phyloP scores from a whole-genome alignment of 2,888 invertebrate genomes.

The Macropis europaea region DNA sequence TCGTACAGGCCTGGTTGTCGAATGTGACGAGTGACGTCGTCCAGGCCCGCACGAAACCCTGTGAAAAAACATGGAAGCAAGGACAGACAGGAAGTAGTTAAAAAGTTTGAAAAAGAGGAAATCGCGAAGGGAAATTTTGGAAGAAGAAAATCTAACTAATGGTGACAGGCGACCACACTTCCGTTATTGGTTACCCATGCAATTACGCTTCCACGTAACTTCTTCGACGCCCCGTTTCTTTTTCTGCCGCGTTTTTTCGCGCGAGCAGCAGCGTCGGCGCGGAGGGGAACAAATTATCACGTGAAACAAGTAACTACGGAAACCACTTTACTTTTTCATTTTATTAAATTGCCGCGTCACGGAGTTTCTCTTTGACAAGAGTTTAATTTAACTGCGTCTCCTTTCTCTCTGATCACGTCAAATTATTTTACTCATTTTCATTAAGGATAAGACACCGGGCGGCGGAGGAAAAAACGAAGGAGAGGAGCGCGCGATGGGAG shows the following conservation, averaged over 20 bases:
- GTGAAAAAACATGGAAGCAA: no score
- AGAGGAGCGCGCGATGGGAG: conserved; percentile 55
- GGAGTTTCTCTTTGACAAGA: conserved; percentile 17
- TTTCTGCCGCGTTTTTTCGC: no score
- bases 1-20: no score
- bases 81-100: no score
- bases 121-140: no score
- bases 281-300: conserved; percentile 15
- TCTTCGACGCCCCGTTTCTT: not conserved
- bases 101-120: no score
- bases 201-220: conserved; percentile 16
- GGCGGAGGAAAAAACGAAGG: not conserved
- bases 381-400: conserved; percentile 49
- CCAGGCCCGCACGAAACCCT: no score
- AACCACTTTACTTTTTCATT: conserved; percentile 17
- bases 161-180: no score
- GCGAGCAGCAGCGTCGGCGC: no score
- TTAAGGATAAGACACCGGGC: conserved; percentile 59
- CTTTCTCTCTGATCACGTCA: conserved; percentile 51
- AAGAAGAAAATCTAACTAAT: no score
- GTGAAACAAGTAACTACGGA: conserved; percentile 24
- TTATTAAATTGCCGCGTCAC: conserved; percentile 19
- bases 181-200: conserved; percentile 3
- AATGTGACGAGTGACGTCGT: no score
- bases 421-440: conserved; percentile 71